Conservation (phyloP, 2,113 vertebrate species). For the Osmerus eperlanus region DNA sequence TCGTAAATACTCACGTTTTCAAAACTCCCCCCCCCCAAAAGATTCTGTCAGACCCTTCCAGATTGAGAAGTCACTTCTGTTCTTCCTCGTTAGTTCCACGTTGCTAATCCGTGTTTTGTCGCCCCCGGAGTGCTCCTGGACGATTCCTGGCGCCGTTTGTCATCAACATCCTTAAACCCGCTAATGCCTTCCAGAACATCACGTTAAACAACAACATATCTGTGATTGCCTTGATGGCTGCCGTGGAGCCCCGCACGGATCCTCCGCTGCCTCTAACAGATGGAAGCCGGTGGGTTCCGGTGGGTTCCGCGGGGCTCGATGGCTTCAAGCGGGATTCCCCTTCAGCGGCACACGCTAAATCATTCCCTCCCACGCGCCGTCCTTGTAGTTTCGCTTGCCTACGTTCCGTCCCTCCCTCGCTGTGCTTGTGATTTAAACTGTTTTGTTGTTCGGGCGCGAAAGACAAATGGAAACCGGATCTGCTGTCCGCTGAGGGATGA, state of each 20-base stretch:
- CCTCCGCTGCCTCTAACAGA: not conserved
- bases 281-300: slow-evolving; percentile 2
- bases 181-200: slow-evolving; percentile 26
- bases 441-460: slow-evolving; percentile 2
- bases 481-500: slow-evolving; percentile 12
- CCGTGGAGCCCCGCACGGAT: not conserved
- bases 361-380: slow-evolving; percentile 33
- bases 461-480: slow-evolving; percentile 21
- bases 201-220: slow-evolving; percentile 1
- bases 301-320: slow-evolving; percentile 9
- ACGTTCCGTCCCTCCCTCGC: slow-evolving; percentile 18
- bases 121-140: slow-evolving; percentile 21
- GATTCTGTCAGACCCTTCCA: not conserved
- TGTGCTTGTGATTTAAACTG: slow-evolving; percentile 34
- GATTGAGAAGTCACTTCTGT: slow-evolving; percentile 19
- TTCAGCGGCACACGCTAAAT: slow-evolving; percentile 34
- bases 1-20: too few relatives aligned
- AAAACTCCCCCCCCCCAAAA: too few relatives aligned
- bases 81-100: slow-evolving; percentile 43
- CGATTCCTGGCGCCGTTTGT: slow-evolving; percentile 13
- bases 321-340: slow-evolving; percentile 30
- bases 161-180: slow-evolving; percentile 7
- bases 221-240: slow-evolving; percentile 5
- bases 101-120: slow-evolving; percentile 52
- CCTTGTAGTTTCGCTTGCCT: slow-evolving; percentile 39